These are phyloP conservation scores for Helicoverpa assulta DNA, from an alignment of 2,888 invertebrate species.

Conservation along the genomic window DNA sequence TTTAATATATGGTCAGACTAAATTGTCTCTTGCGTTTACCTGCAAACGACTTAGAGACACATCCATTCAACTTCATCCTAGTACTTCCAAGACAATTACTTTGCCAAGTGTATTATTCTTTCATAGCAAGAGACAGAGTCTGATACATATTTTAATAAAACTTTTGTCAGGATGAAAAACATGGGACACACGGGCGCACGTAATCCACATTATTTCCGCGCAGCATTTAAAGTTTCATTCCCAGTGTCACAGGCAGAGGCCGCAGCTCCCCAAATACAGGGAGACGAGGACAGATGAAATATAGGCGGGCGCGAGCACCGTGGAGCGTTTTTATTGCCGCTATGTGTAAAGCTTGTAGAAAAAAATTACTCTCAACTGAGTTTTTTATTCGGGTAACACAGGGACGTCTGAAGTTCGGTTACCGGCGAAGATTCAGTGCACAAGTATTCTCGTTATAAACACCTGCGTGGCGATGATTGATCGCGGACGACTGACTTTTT, in stretches of 20 bases:
- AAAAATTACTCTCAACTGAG: constrained; percentile 84
- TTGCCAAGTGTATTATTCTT: constrained; percentile 46
- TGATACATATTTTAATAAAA: constrained; percentile 65
- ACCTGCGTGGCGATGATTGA: constrained; percentile 51
- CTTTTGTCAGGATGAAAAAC: constrained; percentile 60
- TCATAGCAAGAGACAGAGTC: constrained; percentile 32
- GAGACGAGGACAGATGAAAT: constrained; percentile 82
- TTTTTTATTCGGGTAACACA: constrained; percentile 77
- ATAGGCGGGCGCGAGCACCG: constrained; percentile 77
- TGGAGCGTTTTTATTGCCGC: constrained; percentile 85
- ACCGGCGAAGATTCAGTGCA: constrained; percentile 45
- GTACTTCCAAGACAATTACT: constrained; percentile 47
- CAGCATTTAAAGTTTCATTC: constrained; percentile 87
- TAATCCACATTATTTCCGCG: constrained; percentile 81
- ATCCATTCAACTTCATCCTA: constrained; percentile 16
- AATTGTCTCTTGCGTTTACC: not conserved
- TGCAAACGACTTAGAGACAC: constrained; percentile 11
- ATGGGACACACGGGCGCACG: constrained; percentile 73
- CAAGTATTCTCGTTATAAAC: constrained; percentile 47
- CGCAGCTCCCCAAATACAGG: constrained; percentile 63
- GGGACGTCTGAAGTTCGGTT: constrained; percentile 57
- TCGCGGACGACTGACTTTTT: constrained; percentile 9
- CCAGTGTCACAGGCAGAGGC: constrained; percentile 77
- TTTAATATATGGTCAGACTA: not conserved
- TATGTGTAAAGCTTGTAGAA: constrained; percentile 86